phyloP scores from a whole-genome alignment of 1,140 invertebrate genomes.

The Gryon sp. region DNA sequence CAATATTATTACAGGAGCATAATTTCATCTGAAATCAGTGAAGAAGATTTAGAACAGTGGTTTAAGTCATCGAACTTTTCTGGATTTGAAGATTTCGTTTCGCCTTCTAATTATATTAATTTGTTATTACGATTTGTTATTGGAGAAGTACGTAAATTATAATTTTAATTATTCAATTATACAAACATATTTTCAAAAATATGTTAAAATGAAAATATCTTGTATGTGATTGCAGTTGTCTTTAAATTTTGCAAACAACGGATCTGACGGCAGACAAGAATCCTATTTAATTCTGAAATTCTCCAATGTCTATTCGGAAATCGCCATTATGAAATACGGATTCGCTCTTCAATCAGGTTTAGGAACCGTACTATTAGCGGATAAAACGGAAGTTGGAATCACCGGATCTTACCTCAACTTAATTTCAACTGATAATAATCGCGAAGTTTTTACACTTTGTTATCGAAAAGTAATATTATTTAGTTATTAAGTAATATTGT shows the following conservation, averaged over 20 bases:
- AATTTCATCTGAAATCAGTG: constrained; percentile 85
- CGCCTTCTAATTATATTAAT: constrained; percentile 87
- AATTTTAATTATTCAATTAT: constrained; percentile 24
- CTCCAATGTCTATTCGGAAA: constrained; percentile 85
- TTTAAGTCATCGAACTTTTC: constrained; percentile 87
- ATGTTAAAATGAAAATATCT: too few species aligned
- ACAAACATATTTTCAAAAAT: too few species aligned
- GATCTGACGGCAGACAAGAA: constrained; percentile 81
- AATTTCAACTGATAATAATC: constrained; percentile 82
- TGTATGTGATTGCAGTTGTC: constrained; percentile 68
- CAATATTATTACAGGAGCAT: constrained; percentile 76
- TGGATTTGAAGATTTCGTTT: constrained; percentile 91
- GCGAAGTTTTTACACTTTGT: constrained; percentile 85
- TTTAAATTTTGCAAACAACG: constrained; percentile 66
- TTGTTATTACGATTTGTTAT: constrained; percentile 86
- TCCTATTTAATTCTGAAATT: constrained; percentile 88
- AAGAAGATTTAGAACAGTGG: constrained; percentile 88
- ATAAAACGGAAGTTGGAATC: constrained; percentile 87
- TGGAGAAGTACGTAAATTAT: constrained; percentile 82
- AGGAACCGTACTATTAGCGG: constrained; percentile 86
- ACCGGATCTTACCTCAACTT: constrained; percentile 89
- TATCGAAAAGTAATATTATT: constrained; percentile 86
- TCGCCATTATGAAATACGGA: constrained; percentile 89
- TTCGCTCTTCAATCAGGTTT: constrained; percentile 88
- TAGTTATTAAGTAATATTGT: not conserved